Percentiles rank a stretch among this genome's conserved stretches.
Conservation (phyloP, 2,113 vertebrate genomes). For the Heterochromis multidens region DNA sequence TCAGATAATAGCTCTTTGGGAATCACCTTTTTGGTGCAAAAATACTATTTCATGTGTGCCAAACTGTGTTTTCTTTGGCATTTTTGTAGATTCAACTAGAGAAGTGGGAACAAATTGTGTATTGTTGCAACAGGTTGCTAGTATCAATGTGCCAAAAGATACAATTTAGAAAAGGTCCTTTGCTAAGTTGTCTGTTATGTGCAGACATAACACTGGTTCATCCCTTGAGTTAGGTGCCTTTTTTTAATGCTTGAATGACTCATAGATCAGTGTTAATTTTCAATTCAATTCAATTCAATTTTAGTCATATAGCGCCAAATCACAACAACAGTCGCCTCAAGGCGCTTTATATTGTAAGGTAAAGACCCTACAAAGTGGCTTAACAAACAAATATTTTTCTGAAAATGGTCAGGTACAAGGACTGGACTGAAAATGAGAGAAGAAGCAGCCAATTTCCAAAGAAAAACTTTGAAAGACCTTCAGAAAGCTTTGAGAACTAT, state of each 20-base stretch:
- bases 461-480: too few species aligned
- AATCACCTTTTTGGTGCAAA: neutral
- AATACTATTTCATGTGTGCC: accelerated
- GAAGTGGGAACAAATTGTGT: neutral
- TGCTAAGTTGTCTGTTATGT: neutral
- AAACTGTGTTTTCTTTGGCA: neutral
- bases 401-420: neutral
- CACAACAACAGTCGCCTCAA: too few species aligned
- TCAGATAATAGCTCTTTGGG: neutral
- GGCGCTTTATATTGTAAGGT: too few species aligned
- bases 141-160: neutral
- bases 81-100: neutral
- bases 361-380: too few species aligned
- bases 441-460: too few species aligned
- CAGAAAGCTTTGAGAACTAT: too few species aligned
- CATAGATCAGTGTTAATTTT: too few species aligned
- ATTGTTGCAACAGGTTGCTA: neutral
- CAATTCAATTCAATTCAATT: too few species aligned
- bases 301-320: too few species aligned
- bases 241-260: too few species aligned
- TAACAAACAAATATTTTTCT: neutral
- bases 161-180: neutral
- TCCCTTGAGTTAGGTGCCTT: neutral
- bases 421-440: too few species aligned
- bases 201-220: neutral